Evolutionary conservation across 2,797 vertebrate genomes (phyloP).

Genomic region (Natrix natrix): DNA sequence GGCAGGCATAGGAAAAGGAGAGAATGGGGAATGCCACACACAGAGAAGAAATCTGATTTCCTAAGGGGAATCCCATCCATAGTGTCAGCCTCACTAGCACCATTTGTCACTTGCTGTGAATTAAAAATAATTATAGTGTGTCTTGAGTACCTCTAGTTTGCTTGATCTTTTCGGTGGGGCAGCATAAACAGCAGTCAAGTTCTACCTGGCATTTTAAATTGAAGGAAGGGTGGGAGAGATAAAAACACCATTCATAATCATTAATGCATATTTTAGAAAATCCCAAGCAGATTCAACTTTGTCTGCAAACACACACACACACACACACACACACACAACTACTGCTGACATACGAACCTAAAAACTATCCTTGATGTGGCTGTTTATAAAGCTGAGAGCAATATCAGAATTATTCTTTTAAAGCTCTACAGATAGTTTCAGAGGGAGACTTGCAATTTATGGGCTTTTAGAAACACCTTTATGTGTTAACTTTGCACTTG

Average conservation of each 20-base stretch:
- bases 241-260: neutral
- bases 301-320: neutral
- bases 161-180: constrained; percentile 15
- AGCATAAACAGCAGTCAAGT: constrained; percentile 1
- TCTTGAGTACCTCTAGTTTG: constrained; percentile 33
- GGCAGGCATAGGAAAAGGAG: neutral
- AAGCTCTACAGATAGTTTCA: neutral
- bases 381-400: neutral
- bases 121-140: constrained; percentile 55
- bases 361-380: neutral
- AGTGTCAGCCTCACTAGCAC: constrained; percentile 33
- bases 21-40: neutral
- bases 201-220: neutral
- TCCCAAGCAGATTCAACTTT: neutral
- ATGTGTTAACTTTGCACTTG: neutral
- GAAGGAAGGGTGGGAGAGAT: neutral
- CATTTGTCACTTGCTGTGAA: constrained; percentile 51
- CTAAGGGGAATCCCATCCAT: constrained; percentile 23
- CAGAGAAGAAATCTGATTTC: constrained; percentile 32
- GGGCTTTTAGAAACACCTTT: neutral
- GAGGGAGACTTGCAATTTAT: neutral
- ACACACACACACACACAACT: neutral
- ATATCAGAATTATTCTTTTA: neutral
- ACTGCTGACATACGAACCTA: rapidly evolving
- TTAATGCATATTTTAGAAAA: constrained; percentile 10